Base-by-base conservation (phyloP, 2,797 vertebrate species). In the Leuciscus waleckii region DNA sequence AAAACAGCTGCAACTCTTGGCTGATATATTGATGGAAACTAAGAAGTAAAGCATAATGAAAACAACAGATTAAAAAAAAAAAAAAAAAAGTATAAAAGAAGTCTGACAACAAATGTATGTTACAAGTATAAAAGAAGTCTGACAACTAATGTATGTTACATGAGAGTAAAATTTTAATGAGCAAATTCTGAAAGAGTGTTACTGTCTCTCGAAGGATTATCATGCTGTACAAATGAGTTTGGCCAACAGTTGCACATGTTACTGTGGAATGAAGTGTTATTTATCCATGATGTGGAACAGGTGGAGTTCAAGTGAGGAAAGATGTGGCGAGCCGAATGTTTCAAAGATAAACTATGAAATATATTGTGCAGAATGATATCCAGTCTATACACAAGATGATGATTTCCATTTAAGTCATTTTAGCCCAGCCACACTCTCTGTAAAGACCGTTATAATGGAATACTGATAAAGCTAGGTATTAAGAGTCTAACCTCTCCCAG, bases 401-500 rank as follows among this genome's bases (percentile, higher is more conserved):
- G 26, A 68, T 68, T 83, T 83, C 43, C 41, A 67, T 17, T 17
- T 13, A 54, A 17, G 46, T 49, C 2, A 41, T 83, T 76, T 51
- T 41, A 51, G 61, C 14, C 58, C 23, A 63, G 65, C 29, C 54
- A 78, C 61, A 51, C 7, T 26, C 41, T 19, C 14, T 14, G n/a
- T 73, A 19, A 29, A 37, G 16, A 23, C 29, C 1, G 9, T 26
- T 51, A 51, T 76, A 32, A 76, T 76, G 73, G 71, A 76, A 67
- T 75, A 76, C 29, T 76, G 68, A 43, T 46, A 61, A 61, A 61
- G 54, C 37, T 73, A 11, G 26, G 81, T 35, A 82, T 82, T 82
- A 73, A 39, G 41, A 49, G 58, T 73, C 32, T 51, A 19, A 81
- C 49, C 54, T 65, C n/a, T 76, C 56, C 54, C 26, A 46, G 80